phyloP scores from a whole-genome alignment of 1,140 invertebrate genomes.

The Tetragnatha versicolor region DNA sequence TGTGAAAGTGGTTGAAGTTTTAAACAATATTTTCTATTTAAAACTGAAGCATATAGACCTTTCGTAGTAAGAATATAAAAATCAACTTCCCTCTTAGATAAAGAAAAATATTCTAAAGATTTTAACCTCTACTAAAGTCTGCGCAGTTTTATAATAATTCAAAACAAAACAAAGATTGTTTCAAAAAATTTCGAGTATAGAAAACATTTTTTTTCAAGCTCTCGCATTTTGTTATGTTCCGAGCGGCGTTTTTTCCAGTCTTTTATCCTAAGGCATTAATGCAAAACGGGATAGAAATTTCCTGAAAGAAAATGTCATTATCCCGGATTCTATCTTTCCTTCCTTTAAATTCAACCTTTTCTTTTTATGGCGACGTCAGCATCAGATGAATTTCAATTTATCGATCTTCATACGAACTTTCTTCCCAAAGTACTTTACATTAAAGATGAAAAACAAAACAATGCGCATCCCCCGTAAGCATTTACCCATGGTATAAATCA shows the following conservation, averaged over 20 bases:
- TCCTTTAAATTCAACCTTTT: background rate
- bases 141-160: background rate
- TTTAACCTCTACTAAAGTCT: too few relatives aligned
- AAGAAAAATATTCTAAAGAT: too few relatives aligned
- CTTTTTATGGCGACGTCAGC: background rate
- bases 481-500: too few relatives aligned
- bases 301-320: conserved; percentile 47
- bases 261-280: conserved; percentile 21
- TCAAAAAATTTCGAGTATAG: background rate
- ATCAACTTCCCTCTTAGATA: too few relatives aligned
- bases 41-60: too few relatives aligned
- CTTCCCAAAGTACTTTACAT: background rate
- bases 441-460: background rate
- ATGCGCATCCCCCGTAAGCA: too few relatives aligned
- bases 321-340: conserved; percentile 15
- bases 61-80: too few relatives aligned
- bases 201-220: conserved; percentile 1
- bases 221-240: conserved; percentile 19
- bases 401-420: conserved; percentile 22
- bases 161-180: background rate
- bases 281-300: conserved; percentile 42
- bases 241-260: background rate
- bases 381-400: conserved; percentile 40
- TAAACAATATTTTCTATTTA: too few relatives aligned
- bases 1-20: too few relatives aligned